Evolutionary conservation across 2,888 invertebrate species (phyloP), one percentile per base, ranked within the genome.

Genomic region (Eupeodes luniger): DNA sequence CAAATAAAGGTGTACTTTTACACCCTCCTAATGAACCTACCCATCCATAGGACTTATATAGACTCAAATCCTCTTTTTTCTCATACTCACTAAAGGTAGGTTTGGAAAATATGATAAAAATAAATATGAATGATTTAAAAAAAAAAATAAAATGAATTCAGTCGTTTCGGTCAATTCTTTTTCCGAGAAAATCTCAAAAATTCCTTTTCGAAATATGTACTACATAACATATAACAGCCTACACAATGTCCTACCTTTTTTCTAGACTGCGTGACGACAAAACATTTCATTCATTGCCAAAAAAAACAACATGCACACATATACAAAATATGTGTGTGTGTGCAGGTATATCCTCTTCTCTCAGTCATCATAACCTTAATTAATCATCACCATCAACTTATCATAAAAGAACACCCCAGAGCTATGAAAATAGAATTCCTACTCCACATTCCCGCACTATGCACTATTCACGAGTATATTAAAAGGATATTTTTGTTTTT

Each of bases 361-460:
- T 64, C 64, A 14, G 40, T 66, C 51, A 79, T 55, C 40, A 55
- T 44, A 70, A 55, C 69, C 69, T 55, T 19, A 55, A 70, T 55
- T 70, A 55, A 70, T 70, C 69, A 70, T 53, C 69, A 70, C 69
- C 55, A 44, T 44, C 55, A 55, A 55, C 53, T 40, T 12, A 70
- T 55, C 55, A 70, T 55, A 55, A 64, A 61, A 59, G 5, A 72
- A 49, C 72, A 66, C 49, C 40, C 55, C 6, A 36, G 51, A 53
- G 53, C 16, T 19, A 40, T n/a, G 6, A 40, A 70, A 70, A 70
- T 55, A 69, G 36, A 69, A 40, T 53, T 53, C 10, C 51, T n/a
- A 10, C 14, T 53, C 36, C 9, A 67, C 51, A 67, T 67, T 51
- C 34, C 53, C 51, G 36, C 51, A 40, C 9, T 7, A 40, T 40